Evolutionary conservation across 2,888 invertebrate species (phyloP).

Genomic region (Epirrhoe alternata): DNA sequence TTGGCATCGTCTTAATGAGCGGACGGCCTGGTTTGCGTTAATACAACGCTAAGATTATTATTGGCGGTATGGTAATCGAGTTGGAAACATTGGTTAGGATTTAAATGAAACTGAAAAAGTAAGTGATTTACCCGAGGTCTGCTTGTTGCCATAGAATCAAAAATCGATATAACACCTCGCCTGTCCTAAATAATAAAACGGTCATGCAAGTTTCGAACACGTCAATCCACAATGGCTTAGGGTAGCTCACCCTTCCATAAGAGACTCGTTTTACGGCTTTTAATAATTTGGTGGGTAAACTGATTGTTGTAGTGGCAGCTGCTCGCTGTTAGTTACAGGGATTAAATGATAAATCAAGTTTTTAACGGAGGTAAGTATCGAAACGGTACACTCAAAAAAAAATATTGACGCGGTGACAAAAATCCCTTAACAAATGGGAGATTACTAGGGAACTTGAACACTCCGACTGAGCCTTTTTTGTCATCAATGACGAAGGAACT

Average conservation of each 20-base stretch:
- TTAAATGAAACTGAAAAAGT: background rate
- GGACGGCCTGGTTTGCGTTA: conserved; percentile 25
- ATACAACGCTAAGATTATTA: conserved; percentile 16
- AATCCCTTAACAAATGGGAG: too few species aligned
- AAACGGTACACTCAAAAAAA: too few species aligned
- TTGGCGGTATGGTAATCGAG: conserved; percentile 4
- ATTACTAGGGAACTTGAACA: too few species aligned
- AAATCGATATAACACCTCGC: conserved; percentile 71
- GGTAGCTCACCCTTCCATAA: conserved; percentile 79
- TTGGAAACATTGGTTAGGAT: background rate
- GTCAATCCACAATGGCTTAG: conserved; percentile 68
- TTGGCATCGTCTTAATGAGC: conserved; percentile 16
- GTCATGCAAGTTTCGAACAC: conserved; percentile 73
- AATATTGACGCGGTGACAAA: too few species aligned
- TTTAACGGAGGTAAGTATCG: conserved; percentile 59
- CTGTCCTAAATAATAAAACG: conserved; percentile 75
- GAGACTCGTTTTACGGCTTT: conserved; percentile 83
- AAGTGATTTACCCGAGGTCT: conserved; percentile 15
- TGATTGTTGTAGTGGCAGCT: conserved; percentile 80
- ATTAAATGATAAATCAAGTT: conserved; percentile 70
- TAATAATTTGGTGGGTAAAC: conserved; percentile 82
- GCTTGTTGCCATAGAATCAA: conserved; percentile 51
- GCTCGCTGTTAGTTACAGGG: conserved; percentile 68
- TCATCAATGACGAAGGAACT: too few species aligned
- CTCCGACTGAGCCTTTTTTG: too few species aligned